phyloP scores from a whole-genome alignment of 2,113 vertebrate species.

The Telmatochromis bifrenatus region DNA sequence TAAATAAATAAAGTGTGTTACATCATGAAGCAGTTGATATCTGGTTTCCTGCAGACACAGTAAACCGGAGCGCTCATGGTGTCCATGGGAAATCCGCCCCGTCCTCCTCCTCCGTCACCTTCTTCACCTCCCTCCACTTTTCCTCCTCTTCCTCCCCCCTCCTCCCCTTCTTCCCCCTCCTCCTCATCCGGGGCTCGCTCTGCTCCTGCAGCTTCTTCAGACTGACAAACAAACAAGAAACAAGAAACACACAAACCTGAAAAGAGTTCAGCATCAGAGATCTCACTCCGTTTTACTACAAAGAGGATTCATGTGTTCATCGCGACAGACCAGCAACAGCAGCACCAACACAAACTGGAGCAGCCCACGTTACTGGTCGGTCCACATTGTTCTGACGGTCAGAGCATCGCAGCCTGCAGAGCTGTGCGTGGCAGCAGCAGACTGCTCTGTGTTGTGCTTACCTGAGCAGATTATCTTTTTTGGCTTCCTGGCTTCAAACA shows the following conservation, averaged over 20 bases:
- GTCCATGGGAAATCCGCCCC: slow-evolving; percentile 41
- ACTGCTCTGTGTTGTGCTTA: not conserved
- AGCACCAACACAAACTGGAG: not conserved
- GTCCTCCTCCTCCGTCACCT: slow-evolving; percentile 38
- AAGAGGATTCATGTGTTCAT: not conserved
- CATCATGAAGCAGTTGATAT: slow-evolving; percentile 95
- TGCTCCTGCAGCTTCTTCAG: not conserved
- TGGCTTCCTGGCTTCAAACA: not conserved
- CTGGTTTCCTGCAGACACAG: slow-evolving; percentile 83
- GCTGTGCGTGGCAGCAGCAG: not conserved
- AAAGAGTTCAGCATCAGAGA: not conserved
- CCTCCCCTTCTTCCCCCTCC: not conserved
- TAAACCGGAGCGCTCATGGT: slow-evolving; percentile 74
- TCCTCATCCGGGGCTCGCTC: not conserved
- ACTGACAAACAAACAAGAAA: not conserved
- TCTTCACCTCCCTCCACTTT: not conserved
- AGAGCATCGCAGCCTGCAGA: not conserved
- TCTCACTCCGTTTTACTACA: not conserved
- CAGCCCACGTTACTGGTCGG: rapidly evolving
- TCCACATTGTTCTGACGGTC: not conserved
- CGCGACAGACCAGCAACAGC: not conserved
- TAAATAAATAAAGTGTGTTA: slow-evolving; percentile 15
- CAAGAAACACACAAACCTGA: rapidly evolving
- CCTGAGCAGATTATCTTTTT: not conserved
- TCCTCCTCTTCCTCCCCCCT: not conserved